These are phyloP conservation scores for Brachionus plicatilis DNA, from an alignment of 1,140 invertebrate species.

Conservation along the genomic window DNA sequence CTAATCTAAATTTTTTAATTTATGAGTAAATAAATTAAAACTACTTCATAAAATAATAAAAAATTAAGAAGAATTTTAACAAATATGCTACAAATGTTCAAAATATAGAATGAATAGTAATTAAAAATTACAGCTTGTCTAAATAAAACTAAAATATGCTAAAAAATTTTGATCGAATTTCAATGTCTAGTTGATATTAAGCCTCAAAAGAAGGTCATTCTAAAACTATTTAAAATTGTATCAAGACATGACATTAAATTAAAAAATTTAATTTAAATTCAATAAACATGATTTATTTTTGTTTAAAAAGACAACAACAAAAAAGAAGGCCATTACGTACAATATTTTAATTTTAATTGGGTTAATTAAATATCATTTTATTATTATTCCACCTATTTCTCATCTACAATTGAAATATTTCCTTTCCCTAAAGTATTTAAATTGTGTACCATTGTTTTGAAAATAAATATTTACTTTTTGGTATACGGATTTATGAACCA, in stretches of 20 bases:
- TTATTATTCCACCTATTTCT: background rate
- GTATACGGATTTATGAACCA: background rate
- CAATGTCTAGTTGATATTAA: background rate
- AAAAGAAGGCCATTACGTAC: background rate
- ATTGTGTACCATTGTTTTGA: background rate
- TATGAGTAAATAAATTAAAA: too few relatives aligned
- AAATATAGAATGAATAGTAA: too few relatives aligned
- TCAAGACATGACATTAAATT: background rate
- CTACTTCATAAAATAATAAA: too few relatives aligned
- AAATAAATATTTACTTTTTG: background rate
- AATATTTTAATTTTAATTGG: background rate
- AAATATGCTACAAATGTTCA: too few relatives aligned
- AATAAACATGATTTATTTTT: background rate
- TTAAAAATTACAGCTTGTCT: too few relatives aligned
- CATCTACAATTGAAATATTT: background rate
- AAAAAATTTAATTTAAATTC: background rate
- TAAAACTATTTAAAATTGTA: background rate
- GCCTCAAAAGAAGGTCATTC: background rate
- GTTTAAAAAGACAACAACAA: background rate
- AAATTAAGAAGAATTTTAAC: too few relatives aligned
- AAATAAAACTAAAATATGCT: too few relatives aligned
- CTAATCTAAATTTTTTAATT: too few relatives aligned
- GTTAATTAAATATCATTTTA: conserved; percentile 28
- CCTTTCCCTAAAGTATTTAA: background rate
- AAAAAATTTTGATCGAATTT: background rate